Evolutionary conservation across 64 coral and sea anemone species (phyloP).

Genomic region (Dendrophyllia cribrosa): DNA sequence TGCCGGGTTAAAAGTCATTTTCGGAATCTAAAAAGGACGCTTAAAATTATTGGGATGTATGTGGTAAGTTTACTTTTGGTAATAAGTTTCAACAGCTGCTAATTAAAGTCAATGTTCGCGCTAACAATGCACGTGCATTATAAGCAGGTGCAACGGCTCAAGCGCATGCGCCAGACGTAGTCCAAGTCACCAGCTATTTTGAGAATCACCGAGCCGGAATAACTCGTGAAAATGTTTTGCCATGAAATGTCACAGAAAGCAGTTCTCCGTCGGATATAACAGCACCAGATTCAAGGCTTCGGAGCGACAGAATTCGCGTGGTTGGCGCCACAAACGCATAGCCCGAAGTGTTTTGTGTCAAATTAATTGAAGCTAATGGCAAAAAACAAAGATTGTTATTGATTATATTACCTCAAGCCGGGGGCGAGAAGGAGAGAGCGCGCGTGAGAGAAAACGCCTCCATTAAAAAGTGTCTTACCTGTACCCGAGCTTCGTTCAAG

Average conservation of each 20-base stretch:
- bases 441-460: not conserved
- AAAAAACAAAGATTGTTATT: slow-evolving; percentile 78
- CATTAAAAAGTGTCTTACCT: slow-evolving; percentile 62
- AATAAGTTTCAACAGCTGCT: slow-evolving; percentile 85
- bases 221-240: not conserved
- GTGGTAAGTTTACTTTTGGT: slow-evolving; percentile 67
- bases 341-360: slow-evolving; percentile 47
- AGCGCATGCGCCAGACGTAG: slow-evolving; percentile 26
- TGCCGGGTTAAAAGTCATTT: not conserved
- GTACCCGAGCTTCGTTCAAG: slow-evolving; percentile 84
- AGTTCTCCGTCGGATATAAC: not conserved
- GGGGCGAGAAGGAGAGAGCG: not conserved
- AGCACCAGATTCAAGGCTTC: not conserved
- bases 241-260: not conserved
- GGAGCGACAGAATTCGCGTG: not conserved
- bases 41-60: slow-evolving; percentile 16
- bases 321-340: not conserved
- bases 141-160: slow-evolving; percentile 30
- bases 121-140: slow-evolving; percentile 65
- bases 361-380: slow-evolving; percentile 85
- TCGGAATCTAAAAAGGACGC: not conserved
- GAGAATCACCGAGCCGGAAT: not conserved
- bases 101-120: slow-evolving; percentile 74
- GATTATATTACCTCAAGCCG: slow-evolving; percentile 64
- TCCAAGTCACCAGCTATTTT: slow-evolving; percentile 1